Evolutionary conservation across 2,113 vertebrate genomes (phyloP), one percentile per base, ranked within the genome.

Genomic region (Calonectris borealis): DNA sequence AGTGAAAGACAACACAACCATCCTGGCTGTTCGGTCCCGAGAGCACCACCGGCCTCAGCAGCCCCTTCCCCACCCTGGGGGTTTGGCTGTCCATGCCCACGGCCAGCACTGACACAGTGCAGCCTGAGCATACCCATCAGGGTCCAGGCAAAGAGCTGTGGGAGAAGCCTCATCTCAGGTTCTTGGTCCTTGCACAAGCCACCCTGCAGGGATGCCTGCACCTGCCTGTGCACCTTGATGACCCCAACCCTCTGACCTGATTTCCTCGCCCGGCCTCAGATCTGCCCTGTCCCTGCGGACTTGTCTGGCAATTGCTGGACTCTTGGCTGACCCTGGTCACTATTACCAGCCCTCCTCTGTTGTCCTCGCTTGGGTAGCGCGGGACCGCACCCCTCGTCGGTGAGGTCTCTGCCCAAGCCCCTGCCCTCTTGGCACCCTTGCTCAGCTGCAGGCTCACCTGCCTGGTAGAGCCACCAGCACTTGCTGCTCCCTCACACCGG

Each of bases 351-450:
- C 15, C 44, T 71, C 60, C 49, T 26, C 54, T 29, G 20, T 5
- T 54, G 38, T 64, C 70, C 65, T 69, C 40, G 29, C 11, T 68
- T 4, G 3, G 34, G 36, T 2, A 69, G 10, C 0, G 1, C 14
- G 16, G 32, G 11, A 60, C 71, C 5, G 3, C 25, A 34, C 6
- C 5, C 14, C 49, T 75, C 3, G 1, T 17, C 15, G 7, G 32
- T 0, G 3, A 87, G 49, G 44, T 27, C 58, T 46, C 69, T 88
- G 58, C 42, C 87, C 2, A 1, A 38, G 65, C 14, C 44, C 19
- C 70, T 57, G 61, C 7, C 2, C 27, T 27, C 49, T 1, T 7
- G 11, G 25, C 71, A 69, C 15, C 11, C 46, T 61, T 0, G 0
- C 38, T 36, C 0, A 0, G 34, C 58, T 61, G 40, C 69, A 57